A percentile compares a stretch with the other conserved stretches of the same genome.
Conservation (phyloP, 2,113 vertebrate species). For the Xiphias gladius region DNA sequence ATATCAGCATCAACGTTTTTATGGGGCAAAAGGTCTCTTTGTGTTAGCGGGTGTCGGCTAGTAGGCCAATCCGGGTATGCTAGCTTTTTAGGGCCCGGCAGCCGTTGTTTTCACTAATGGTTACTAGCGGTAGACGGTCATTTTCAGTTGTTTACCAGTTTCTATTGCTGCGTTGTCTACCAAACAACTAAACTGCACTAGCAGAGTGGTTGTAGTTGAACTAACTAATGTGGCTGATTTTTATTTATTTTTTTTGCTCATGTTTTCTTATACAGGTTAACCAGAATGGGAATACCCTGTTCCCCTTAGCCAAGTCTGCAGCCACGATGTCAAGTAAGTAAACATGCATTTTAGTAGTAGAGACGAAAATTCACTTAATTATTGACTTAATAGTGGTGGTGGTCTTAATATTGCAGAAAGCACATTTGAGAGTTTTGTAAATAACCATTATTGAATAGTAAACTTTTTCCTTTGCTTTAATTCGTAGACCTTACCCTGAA, state of each 20-base stretch:
- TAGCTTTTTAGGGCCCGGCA: background rate
- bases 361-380: too few relatives aligned
- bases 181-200: background rate
- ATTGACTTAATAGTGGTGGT: background rate
- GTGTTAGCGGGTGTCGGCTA: constrained; percentile 21
- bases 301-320: constrained; percentile 33
- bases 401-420: background rate
- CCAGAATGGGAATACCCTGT: constrained; percentile 14
- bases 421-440: background rate
- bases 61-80: background rate
- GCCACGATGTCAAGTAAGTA: constrained; percentile 83
- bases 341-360: background rate
- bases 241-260: background rate
- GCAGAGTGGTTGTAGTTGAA: accelerated
- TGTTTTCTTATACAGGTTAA: constrained; percentile 16
- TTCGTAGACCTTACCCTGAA: background rate
- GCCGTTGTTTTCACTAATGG: background rate
- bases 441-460: background rate
- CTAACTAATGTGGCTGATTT: background rate
- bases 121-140: accelerated
- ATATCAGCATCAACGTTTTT: accelerated
- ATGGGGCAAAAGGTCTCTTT: background rate
- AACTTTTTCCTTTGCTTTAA: background rate
- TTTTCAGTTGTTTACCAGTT: background rate
- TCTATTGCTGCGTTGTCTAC: background rate